phyloP scores from a whole-genome alignment of 2,113 vertebrate species.

The Nesospiza acunhae region DNA sequence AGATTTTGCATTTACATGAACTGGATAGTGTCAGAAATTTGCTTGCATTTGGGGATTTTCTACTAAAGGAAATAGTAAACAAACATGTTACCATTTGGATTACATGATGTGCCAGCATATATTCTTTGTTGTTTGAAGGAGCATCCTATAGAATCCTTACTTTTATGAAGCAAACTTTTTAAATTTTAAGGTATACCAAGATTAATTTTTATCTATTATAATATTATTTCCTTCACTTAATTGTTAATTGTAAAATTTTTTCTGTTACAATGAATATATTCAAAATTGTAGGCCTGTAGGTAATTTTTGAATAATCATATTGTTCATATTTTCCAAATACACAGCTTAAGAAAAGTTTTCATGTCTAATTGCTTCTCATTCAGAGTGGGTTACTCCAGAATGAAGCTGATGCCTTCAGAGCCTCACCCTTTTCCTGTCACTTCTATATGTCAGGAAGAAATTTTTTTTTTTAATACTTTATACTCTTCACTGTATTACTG shows the following conservation, averaged over 20 bases:
- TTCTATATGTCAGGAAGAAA: neutral
- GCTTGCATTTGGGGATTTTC: slow-evolving; percentile 30
- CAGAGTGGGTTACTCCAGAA: neutral
- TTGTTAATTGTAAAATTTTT: neutral
- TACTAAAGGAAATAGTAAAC: slow-evolving; percentile 32
- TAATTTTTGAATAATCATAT: neutral
- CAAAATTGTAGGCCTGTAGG: neutral
- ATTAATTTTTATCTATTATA: neutral
- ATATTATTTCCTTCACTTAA: neutral
- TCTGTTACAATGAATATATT: neutral
- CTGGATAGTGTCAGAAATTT: slow-evolving; percentile 16
- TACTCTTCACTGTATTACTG: neutral
- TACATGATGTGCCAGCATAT: neutral
- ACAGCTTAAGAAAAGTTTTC: neutral
- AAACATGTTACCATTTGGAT: slow-evolving; percentile 9
- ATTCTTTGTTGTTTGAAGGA: slow-evolving; percentile 5
- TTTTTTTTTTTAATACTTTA: neutral
- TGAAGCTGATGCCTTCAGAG: neutral
- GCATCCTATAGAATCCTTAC: neutral
- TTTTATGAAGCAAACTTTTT: neutral
- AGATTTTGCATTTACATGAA: slow-evolving; percentile 32
- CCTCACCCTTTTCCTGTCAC: neutral
- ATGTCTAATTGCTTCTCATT: neutral
- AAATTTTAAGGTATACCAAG: slow-evolving; percentile 16
- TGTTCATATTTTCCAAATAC: neutral